Percentiles rank a stretch among this genome's conserved stretches.
These are phyloP conservation scores for Stomatorhinus ivindoensis DNA, from an alignment of 2,113 vertebrate genomes.

Conservation along the genomic window DNA sequence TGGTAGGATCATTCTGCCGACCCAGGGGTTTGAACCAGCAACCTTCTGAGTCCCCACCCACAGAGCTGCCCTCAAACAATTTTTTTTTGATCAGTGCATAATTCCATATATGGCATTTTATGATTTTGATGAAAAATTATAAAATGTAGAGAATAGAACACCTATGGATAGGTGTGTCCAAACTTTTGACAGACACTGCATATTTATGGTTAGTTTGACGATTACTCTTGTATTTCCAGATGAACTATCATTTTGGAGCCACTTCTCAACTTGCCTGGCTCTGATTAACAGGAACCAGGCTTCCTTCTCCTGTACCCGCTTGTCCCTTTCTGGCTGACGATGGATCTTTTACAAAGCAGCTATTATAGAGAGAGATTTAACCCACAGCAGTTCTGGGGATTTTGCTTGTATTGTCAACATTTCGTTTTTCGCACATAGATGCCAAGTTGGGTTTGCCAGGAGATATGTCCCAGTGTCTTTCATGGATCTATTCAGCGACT, in stretches of 20 bases:
- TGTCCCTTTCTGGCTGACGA: neutral
- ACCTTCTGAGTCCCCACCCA: neutral
- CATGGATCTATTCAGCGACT: neutral
- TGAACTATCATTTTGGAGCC: neutral
- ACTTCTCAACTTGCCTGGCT: neutral
- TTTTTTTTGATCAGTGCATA: neutral
- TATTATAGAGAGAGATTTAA: neutral
- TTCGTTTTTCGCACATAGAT: neutral
- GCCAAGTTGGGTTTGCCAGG: neutral
- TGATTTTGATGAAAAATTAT: neutral
- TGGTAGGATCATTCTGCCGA: neutral
- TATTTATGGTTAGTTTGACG: neutral
- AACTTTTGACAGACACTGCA: neutral
- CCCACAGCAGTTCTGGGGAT: neutral
- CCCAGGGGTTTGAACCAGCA: neutral
- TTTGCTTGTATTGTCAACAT: neutral
- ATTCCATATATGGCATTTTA: neutral
- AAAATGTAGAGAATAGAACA: neutral
- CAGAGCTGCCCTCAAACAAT: neutral
- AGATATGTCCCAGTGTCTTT: neutral
- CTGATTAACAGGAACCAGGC: neutral
- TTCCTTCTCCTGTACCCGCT: neutral
- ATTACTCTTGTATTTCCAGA: neutral
- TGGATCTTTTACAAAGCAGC: neutral
- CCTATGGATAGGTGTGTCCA: neutral